A percentile compares a stretch with the other conserved stretches of the same genome.
Conservation (phyloP, 2,888 invertebrate genomes). For the Lithosia quadra region DNA sequence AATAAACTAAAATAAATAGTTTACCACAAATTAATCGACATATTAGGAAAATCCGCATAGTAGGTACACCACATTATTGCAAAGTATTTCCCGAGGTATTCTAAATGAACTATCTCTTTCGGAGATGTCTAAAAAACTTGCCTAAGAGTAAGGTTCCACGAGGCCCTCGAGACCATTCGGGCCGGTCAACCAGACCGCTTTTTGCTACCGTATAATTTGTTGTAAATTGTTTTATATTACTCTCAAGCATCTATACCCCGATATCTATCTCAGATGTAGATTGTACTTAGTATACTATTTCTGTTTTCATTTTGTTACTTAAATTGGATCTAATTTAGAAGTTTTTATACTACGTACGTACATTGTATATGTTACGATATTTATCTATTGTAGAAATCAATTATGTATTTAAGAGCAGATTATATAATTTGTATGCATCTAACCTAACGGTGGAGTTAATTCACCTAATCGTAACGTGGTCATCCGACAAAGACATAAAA, state of each 20-base stretch:
- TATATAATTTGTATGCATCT: too few species aligned
- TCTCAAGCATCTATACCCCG: conserved; percentile 48
- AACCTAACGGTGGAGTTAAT: too few species aligned
- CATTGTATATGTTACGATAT: too few species aligned
- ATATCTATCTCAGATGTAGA: conserved; percentile 15
- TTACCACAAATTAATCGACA: not conserved
- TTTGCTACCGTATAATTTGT: conserved; percentile 45
- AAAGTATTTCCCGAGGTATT: conserved; percentile 22
- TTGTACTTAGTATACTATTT: not conserved
- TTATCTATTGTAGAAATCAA: too few species aligned
- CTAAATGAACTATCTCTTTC: conserved; percentile 36
- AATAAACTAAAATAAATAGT: not conserved
- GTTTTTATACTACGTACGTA: too few species aligned
- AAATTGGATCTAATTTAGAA: too few species aligned
- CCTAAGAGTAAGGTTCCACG: conserved; percentile 49
- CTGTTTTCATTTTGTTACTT: not conserved
- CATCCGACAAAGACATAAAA: too few species aligned
- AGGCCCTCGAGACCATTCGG: conserved; percentile 56
- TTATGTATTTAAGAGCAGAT: too few species aligned
- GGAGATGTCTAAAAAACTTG: conserved; percentile 38
- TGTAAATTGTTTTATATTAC: conserved; percentile 68
- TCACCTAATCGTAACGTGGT: too few species aligned
- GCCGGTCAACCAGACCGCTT: conserved; percentile 27
- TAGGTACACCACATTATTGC: conserved; percentile 6
- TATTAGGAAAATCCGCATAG: not conserved